A percentile compares a stretch with the other conserved stretches of the same genome.
Evolutionary conservation across 1,140 invertebrate genomes (phyloP).

Genomic region (Microplitis mediator): DNA sequence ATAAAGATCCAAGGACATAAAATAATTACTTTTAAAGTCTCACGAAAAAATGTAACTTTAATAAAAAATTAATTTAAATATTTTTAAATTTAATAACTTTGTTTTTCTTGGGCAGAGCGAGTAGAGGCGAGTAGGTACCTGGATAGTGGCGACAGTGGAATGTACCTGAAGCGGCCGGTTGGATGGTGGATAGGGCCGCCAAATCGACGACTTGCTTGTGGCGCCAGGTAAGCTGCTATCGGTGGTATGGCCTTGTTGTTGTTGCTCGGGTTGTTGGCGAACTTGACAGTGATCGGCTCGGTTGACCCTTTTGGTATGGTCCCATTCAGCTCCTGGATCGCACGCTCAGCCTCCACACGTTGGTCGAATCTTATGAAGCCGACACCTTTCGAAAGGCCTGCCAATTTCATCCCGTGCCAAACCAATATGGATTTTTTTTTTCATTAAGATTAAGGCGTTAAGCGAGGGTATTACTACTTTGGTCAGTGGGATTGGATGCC

Average conservation of each 20-base stretch:
- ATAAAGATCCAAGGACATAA: conserved; percentile 26
- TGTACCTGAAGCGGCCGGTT: conserved; percentile 89
- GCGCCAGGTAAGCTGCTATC: conserved; percentile 89
- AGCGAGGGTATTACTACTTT: conserved; percentile 27
- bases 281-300: conserved; percentile 98
- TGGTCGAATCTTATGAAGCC: conserved; percentile 99
- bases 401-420: conserved; percentile 37
- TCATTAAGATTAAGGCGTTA: conserved; percentile 28
- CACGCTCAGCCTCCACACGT: conserved; percentile 94
- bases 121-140: conserved; percentile 67
- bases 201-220: conserved; percentile 79
- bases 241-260: conserved; percentile 90
- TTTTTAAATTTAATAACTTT: neutral
- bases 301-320: conserved; percentile 94
- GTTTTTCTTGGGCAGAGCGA: conserved; percentile 59
- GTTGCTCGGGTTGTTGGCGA: conserved; percentile 98
- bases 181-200: conserved; percentile 93
- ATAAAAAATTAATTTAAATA: neutral
- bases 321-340: conserved; percentile 97
- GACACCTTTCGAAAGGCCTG: conserved; percentile 97
- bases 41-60: neutral
- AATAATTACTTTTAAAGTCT: conserved; percentile 21
- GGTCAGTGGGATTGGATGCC: neutral
- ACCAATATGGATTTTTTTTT: conserved; percentile 29
- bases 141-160: conserved; percentile 72